Evolutionary conservation across 2,888 invertebrate species (phyloP).

Genomic region (Dione vanillae): DNA sequence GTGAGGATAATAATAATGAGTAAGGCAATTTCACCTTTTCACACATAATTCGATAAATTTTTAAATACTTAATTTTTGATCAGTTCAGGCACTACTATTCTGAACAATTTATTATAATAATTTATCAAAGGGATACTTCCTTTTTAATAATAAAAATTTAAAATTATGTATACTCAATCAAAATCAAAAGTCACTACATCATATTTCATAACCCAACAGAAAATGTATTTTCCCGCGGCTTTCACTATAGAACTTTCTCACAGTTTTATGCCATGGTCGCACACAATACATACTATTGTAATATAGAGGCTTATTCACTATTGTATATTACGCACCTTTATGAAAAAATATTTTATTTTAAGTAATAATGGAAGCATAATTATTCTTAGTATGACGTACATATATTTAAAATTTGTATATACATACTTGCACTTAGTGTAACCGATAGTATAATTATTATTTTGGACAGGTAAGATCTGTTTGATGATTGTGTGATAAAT

Average conservation of each 20-base stretch:
- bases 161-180: neutral
- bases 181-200: slow-evolving; percentile 21
- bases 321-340: neutral
- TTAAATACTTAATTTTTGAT: no score
- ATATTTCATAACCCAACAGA: slow-evolving; percentile 33
- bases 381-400: no score
- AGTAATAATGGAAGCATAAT: no score
- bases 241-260: slow-evolving; percentile 75
- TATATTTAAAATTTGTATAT: no score
- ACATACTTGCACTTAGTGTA: no score
- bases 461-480: no score
- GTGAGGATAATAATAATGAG: slow-evolving; percentile 63
- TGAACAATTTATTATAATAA: no score
- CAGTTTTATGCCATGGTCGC: slow-evolving; percentile 52
- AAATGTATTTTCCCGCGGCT: slow-evolving; percentile 61
- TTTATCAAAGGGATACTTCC: no score
- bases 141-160: neutral
- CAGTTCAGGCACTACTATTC: no score
- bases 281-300: slow-evolving; percentile 22
- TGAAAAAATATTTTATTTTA: slow-evolving; percentile 1
- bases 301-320: neutral
- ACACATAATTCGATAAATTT: neutral
- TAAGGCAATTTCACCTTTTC: slow-evolving; percentile 42
- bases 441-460: no score
- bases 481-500: no score